Percentiles rank a stretch among this genome's conserved stretches.
These are phyloP conservation scores for Oasisia sp. DNA, from an alignment of 2,888 invertebrate genomes.

Conservation along the genomic window DNA sequence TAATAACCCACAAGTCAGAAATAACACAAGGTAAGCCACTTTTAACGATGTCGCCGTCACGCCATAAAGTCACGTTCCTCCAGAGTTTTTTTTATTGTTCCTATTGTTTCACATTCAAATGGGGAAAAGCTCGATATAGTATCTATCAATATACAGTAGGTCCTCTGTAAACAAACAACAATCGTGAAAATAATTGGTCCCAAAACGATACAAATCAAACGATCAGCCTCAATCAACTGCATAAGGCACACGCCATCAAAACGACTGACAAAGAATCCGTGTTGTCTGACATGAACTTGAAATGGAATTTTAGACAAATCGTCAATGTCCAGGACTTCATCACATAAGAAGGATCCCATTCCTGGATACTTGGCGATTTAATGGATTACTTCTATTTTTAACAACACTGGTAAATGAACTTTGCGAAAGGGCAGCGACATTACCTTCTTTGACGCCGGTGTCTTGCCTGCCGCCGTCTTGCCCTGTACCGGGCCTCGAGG, in stretches of 20 bases:
- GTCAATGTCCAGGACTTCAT: neutral
- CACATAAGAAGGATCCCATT: neutral
- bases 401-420: neutral
- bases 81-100: no score
- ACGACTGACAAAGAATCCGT: no score
- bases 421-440: neutral
- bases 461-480: neutral
- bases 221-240: no score
- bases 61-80: neutral
- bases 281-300: no score
- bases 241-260: no score
- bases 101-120: no score
- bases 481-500: neutral
- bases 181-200: no score
- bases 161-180: no score
- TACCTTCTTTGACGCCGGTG: neutral
- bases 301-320: neutral
- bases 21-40: neutral
- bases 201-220: no score
- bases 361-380: neutral
- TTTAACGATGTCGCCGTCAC: neutral
- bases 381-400: neutral
- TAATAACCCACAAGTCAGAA: neutral
- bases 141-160: no score
- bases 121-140: no score